These are phyloP conservation scores for Tillus elongatus DNA, from an alignment of 2,888 invertebrate genomes.

Conservation along the genomic window DNA sequence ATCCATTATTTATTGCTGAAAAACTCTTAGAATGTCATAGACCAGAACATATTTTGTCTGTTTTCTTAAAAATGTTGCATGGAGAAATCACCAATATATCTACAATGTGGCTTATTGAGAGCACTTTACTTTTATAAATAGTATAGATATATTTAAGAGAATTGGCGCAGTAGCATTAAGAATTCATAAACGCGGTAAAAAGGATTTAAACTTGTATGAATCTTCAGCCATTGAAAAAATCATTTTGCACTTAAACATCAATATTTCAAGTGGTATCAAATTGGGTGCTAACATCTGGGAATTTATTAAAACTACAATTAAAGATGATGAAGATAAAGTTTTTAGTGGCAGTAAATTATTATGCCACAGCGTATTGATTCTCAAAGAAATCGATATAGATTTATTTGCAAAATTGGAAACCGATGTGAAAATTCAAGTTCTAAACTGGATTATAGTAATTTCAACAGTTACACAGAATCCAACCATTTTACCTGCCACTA, in stretches of 20 bases:
- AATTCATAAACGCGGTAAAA: slow-evolving; percentile 22
- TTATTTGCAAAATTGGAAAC: slow-evolving; percentile 47
- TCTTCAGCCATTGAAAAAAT: slow-evolving; percentile 27
- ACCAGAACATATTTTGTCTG: slow-evolving; percentile 44
- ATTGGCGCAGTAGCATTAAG: slow-evolving; percentile 25
- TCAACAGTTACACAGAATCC: slow-evolving; percentile 52
- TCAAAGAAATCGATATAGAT: slow-evolving; percentile 50
- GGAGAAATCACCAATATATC: slow-evolving; percentile 42
- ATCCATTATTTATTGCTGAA: slow-evolving; percentile 14
- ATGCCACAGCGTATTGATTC: slow-evolving; percentile 43
- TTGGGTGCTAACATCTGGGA: slow-evolving; percentile 45
- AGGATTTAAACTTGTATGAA: slow-evolving; percentile 21
- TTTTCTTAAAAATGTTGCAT: slow-evolving; percentile 19
- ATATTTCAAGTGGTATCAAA: slow-evolving; percentile 24
- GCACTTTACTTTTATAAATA: slow-evolving; percentile 32
- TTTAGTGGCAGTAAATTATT: slow-evolving; percentile 27
- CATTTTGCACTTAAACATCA: slow-evolving; percentile 27
- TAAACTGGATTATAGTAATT: slow-evolving; percentile 48
- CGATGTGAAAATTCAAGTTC: slow-evolving; percentile 41
- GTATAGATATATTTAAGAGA: slow-evolving; percentile 28
- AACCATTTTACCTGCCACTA: slow-evolving; percentile 50
- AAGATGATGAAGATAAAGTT: slow-evolving; percentile 44
- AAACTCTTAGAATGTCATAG: slow-evolving; percentile 23
- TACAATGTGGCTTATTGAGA: slow-evolving; percentile 38
- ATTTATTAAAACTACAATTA: slow-evolving; percentile 48